Conservation (phyloP, 2,113 vertebrate genomes). For the Herpailurus yagouaroundi region DNA sequence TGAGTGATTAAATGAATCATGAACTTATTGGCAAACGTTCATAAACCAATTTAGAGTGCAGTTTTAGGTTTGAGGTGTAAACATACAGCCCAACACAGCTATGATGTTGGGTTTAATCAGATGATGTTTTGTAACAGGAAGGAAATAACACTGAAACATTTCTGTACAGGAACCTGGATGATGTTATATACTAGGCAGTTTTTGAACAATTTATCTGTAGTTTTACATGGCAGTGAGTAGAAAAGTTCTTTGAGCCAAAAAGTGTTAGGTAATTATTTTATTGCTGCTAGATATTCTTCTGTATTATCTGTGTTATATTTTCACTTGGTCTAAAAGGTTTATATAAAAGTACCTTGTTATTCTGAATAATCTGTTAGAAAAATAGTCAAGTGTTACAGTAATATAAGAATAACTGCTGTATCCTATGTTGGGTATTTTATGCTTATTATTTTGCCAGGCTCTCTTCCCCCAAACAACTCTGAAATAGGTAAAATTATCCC, state of each 20-base stretch:
- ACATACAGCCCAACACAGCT: neutral
- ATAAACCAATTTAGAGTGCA: neutral
- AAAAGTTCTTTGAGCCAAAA: conserved; percentile 35
- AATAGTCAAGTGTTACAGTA: neutral
- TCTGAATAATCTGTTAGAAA: neutral
- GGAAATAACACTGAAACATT: neutral
- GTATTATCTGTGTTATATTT: neutral
- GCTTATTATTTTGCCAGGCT: neutral
- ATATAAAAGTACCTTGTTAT: neutral
- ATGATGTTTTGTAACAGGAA: conserved; percentile 26
- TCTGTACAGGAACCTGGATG: neutral
- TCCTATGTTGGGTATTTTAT: neutral
- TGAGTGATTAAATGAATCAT: neutral
- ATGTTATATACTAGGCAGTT: neutral
- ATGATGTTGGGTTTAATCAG: neutral
- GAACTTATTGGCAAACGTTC: conserved; percentile 13
- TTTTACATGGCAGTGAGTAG: neutral
- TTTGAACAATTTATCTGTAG: neutral
- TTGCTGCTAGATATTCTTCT: neutral
- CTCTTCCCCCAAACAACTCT: neutral
- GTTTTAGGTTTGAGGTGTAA: conserved; percentile 35
- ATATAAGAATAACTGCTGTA: neutral
- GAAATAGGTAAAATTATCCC: neutral
- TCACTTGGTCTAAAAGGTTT: neutral
- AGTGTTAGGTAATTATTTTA: neutral